A percentile compares a stretch with the other conserved stretches of the same genome.
Evolutionary conservation across 2,797 vertebrate species (phyloP).

Genomic region (Eupleurogrammus muticus): DNA sequence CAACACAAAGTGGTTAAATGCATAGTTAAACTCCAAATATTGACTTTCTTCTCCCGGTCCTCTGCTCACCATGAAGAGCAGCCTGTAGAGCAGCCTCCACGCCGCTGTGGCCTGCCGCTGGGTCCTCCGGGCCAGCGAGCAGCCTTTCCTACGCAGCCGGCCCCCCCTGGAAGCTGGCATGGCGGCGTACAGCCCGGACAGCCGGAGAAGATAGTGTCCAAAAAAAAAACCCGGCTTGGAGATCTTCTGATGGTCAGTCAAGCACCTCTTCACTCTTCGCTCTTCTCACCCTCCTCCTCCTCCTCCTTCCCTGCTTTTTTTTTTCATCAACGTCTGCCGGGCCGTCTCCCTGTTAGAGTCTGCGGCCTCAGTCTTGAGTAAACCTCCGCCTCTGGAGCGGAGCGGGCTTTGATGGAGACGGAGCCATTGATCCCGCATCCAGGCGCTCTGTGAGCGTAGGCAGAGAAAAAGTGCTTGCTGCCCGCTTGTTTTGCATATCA

Average conservation of each 20-base stretch:
- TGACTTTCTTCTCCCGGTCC: constrained; percentile 16
- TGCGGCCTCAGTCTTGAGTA: constrained; percentile 38
- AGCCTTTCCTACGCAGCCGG: constrained; percentile 81
- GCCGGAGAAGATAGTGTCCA: constrained; percentile 5
- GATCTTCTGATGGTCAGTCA: constrained; percentile 10
- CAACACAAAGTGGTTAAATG: neutral
- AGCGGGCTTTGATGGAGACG: constrained; percentile 54
- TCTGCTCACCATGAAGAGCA: constrained; percentile 85
- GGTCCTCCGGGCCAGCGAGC: constrained; percentile 83
- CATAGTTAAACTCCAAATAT: neutral
- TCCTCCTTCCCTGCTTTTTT: neutral
- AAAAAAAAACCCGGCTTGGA: neutral
- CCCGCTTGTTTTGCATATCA: constrained; percentile 71
- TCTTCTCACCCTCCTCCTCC: constrained; percentile 21
- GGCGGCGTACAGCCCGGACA: neutral
- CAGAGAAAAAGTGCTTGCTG: constrained; percentile 70
- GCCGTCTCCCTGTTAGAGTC: constrained; percentile 28
- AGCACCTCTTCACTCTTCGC: constrained; percentile 4
- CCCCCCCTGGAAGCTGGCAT: constrained; percentile 83
- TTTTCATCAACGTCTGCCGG: constrained; percentile 11
- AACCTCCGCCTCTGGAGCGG: constrained; percentile 35
- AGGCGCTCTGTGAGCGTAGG: constrained; percentile 61
- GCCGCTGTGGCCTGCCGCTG: constrained; percentile 82
- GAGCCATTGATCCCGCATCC: constrained; percentile 61
- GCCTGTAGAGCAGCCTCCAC: constrained; percentile 83